phyloP scores from a whole-genome alignment of 2,797 vertebrate genomes.

The Rhynchonycteris naso region DNA sequence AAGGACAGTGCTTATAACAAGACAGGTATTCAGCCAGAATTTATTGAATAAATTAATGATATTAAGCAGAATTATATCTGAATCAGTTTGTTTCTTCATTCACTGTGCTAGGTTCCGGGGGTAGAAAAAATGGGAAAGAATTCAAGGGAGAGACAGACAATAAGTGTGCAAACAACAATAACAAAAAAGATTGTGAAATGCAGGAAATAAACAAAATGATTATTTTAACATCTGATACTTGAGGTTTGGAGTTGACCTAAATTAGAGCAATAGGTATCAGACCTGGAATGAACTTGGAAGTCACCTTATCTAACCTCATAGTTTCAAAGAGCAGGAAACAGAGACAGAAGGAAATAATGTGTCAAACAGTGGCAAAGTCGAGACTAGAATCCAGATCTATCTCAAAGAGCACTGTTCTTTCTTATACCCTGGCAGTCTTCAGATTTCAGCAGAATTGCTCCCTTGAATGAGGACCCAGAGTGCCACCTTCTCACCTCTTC shows the following conservation, averaged over 20 bases:
- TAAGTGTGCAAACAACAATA: not conserved
- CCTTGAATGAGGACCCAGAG: not conserved
- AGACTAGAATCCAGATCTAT: not conserved
- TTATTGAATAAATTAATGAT: not conserved
- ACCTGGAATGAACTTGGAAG: not conserved
- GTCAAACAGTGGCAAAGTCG: not conserved
- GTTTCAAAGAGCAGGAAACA: not conserved
- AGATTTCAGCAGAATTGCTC: not conserved
- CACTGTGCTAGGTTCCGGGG: not conserved
- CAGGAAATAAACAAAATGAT: not conserved
- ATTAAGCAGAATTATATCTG: conserved; percentile 13
- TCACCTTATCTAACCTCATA: not conserved
- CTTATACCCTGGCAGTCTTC: not conserved
- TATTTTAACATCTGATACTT: not conserved
- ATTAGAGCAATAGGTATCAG: not conserved
- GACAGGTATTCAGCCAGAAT: not conserved
- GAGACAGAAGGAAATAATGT: not conserved
- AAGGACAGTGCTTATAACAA: conserved; percentile 12
- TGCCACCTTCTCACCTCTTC: not conserved
- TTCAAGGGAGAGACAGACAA: not conserved
- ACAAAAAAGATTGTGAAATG: not conserved
- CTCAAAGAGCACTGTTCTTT: not conserved
- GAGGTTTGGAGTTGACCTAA: not conserved
- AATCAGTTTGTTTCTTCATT: not conserved
- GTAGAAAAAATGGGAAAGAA: not conserved